Conservation (phyloP, 2,113 vertebrate species). For the Lates calcarifer region DNA sequence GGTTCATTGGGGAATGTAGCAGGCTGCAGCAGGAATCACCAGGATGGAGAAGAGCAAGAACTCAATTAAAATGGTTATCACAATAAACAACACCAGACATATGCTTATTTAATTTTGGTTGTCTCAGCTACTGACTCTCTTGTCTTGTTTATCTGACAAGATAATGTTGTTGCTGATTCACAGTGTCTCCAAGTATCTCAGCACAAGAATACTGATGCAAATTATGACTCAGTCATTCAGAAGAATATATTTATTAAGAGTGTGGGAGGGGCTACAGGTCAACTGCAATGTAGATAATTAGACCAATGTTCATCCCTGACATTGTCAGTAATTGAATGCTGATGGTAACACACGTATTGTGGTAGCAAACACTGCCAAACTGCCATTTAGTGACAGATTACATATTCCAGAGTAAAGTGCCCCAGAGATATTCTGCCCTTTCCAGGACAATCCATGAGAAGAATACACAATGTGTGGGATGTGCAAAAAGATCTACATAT, state of each 20-base stretch:
- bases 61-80: conserved; percentile 62
- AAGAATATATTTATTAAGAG: background rate
- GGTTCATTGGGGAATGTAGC: conserved; percentile 61
- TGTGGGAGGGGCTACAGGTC: background rate
- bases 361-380: conserved; percentile 21
- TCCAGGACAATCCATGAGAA: conserved; percentile 26
- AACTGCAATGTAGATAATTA: background rate
- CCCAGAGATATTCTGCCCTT: conserved; percentile 55
- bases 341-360: background rate
- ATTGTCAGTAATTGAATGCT: background rate
- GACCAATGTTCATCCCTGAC: background rate
- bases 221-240: background rate
- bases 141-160: conserved; percentile 35
- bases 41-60: conserved; percentile 55
- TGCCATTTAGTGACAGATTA: conserved; percentile 41
- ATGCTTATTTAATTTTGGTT: conserved; percentile 46
- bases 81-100: conserved; percentile 61
- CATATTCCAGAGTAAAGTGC: conserved; percentile 33
- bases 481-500: background rate
- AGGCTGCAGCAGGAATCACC: conserved; percentile 60
- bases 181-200: background rate
- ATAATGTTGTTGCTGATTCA: conserved; percentile 11
- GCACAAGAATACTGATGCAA: background rate
- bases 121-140: conserved; percentile 42
- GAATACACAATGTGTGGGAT: conserved; percentile 29